phyloP scores from a whole-genome alignment of 1,140 invertebrate genomes.

The Drosophila ironensis region DNA sequence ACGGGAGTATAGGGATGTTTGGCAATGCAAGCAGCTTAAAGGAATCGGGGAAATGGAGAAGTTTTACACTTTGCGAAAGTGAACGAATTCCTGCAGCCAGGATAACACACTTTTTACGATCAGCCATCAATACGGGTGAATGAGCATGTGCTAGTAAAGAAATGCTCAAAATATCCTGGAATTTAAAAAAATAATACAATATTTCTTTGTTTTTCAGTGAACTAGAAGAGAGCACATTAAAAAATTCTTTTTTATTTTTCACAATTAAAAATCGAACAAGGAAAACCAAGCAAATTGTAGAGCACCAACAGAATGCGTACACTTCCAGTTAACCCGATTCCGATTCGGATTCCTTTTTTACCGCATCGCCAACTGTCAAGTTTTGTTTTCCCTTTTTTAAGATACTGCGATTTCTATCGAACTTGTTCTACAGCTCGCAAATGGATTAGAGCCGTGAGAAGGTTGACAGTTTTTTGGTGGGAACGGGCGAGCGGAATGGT shows the following conservation, averaged over 20 bases:
- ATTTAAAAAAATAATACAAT: too few relatives aligned
- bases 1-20: constrained; percentile 6
- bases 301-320: neutral
- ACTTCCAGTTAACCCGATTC: neutral
- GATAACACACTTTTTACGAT: too few relatives aligned
- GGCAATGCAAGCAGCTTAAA: neutral
- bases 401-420: constrained; percentile 48
- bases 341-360: neutral
- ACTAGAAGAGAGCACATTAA: too few relatives aligned
- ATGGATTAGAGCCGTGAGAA: constrained; percentile 55
- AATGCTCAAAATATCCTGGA: too few relatives aligned
- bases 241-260: too few relatives aligned
- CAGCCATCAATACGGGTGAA: too few relatives aligned
- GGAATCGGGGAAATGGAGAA: neutral
- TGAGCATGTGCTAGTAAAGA: too few relatives aligned
- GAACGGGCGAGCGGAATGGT: neutral
- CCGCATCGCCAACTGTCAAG: neutral
- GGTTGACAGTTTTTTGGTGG: constrained; percentile 44
- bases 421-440: constrained; percentile 29
- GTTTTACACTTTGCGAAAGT: neutral
- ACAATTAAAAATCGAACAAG: too few relatives aligned
- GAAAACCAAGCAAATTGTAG: too few relatives aligned
- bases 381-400: constrained; percentile 17
- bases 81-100: neutral
- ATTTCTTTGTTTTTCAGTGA: too few relatives aligned